Evolutionary conservation across 2,888 invertebrate species (phyloP).

Genomic region (Orchesellides sinensis): DNA sequence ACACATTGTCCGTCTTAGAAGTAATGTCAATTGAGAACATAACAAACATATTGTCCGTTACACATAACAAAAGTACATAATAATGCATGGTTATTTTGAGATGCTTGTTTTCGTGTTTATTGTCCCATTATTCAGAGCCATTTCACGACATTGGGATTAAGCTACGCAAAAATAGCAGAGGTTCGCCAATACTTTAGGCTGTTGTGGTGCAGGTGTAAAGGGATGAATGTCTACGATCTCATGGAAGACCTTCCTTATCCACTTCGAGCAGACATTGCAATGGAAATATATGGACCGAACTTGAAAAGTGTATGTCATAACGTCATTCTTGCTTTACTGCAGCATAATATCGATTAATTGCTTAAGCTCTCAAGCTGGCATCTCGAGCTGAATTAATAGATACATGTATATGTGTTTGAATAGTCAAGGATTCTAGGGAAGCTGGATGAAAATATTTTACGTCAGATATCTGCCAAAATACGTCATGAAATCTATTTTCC

Average conservation of each 20-base stretch:
- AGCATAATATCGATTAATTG: background rate
- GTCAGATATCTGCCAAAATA: conserved; percentile 69
- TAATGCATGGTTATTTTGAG: background rate
- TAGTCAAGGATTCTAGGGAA: conserved; percentile 69
- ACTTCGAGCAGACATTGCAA: conserved; percentile 69
- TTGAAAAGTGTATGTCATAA: conserved; percentile 63
- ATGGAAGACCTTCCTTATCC: conserved; percentile 69
- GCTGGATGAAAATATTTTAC: conserved; percentile 68
- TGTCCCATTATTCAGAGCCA: conserved; percentile 48
- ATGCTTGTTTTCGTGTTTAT: background rate
- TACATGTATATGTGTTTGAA: background rate
- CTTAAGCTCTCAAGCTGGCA: background rate
- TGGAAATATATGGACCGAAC: conserved; percentile 70
- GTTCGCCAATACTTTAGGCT: conserved; percentile 69
- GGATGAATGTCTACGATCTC: conserved; percentile 56
- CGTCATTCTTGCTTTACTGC: too few species aligned
- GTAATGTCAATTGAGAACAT: too few species aligned
- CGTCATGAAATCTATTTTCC: conserved; percentile 70
- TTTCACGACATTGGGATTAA: conserved; percentile 65
- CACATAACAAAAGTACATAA: too few species aligned
- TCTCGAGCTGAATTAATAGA: background rate
- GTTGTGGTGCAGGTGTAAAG: conserved; percentile 64
- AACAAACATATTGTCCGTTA: too few species aligned
- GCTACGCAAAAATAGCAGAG: conserved; percentile 53
- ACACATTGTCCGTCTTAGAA: conserved; percentile 69